Evolutionary conservation across 2,797 vertebrate genomes (phyloP).

Genomic region (Centroberyx gerrardi): DNA sequence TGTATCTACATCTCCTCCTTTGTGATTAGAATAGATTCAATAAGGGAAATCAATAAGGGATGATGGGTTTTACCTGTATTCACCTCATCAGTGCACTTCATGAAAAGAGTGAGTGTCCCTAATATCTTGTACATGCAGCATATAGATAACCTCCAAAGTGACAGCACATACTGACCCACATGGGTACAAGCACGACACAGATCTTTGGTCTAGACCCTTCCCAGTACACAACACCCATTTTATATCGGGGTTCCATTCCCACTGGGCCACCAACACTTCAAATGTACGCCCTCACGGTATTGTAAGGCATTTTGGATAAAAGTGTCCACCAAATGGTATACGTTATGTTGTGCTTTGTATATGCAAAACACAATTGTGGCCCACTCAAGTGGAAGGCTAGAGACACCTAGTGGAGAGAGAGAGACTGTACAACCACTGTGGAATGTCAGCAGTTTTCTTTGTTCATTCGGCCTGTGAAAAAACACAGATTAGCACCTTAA

Average conservation of each 20-base stretch:
- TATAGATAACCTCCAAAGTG: neutral
- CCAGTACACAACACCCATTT: neutral
- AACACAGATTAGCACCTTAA: conserved; percentile 1
- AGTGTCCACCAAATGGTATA: neutral
- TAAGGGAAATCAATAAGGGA: too few relatives aligned
- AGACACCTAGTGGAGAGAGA: conserved; percentile 79
- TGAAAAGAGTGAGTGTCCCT: too few relatives aligned
- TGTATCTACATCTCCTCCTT: too few relatives aligned
- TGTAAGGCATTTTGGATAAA: neutral
- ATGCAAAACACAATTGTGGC: neutral
- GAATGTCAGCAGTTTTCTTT: conserved; percentile 62
- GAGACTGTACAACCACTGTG: conserved; percentile 26
- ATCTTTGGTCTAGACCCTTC: neutral
- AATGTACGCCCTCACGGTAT: neutral
- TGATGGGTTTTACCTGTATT: too few relatives aligned
- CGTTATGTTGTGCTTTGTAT: neutral
- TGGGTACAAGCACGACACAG: neutral
- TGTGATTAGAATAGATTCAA: too few relatives aligned
- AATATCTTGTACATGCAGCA: too few relatives aligned
- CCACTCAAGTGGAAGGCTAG: conserved; percentile 34
- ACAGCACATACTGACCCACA: neutral
- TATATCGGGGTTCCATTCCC: too few relatives aligned
- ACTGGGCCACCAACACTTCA: too few relatives aligned
- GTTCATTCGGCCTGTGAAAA: conserved; percentile 53
- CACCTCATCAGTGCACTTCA: too few relatives aligned